Evolutionary conservation across 2,888 invertebrate genomes (phyloP), one percentile per base, ranked within the genome.

Genomic region (Anthoptus insignis): DNA sequence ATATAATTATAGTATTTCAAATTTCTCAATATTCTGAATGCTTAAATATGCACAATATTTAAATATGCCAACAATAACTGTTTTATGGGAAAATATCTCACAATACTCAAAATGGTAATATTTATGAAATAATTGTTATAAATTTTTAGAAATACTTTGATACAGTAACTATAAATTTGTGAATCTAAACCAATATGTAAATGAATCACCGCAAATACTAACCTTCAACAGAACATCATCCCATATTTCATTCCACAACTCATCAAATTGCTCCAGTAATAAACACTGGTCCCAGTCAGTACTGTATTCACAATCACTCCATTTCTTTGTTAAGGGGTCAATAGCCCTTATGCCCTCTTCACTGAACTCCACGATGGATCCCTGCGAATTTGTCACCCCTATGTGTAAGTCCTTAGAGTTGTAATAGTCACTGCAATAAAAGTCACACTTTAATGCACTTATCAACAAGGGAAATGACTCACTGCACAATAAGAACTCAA

Each of bases 401-500:
- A 98, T 98, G 88, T 99, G 98, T 71, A 99, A 94, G 91, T 98
- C 97, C 84, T 96, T 96, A 52, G 96, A 95, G 84, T 97, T 96
- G 82, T 95, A 95, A 86, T 97, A 98, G 87, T 97, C 96, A 86
- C 97, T 97, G 91, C 50, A 94, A 94, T 68, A 56, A 65, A 73
- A 69, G n/a, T 27, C 29, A 37, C 49, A 50, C 14, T 11, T 49
- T 59, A 67, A 42, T 67, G 54, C 66, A 67, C 66, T 42, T 61
- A 71, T 69, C 69, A 67, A 59, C 50, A 65, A 67, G 54, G 69
- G 68, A 75, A 65, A 67, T 76, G 74, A 77, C 58, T 77, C 73
- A 77, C 54, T 67, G 60, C 53, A 58, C 69, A 67, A 49, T 27
- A 21, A 37, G 65, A 61, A 52, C 63, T 50, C 59, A 9, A 50